A percentile compares a stretch with the other conserved stretches of the same genome.
Conservation (phyloP, 2,888 invertebrate genomes). For the Ptilodon capucinus region DNA sequence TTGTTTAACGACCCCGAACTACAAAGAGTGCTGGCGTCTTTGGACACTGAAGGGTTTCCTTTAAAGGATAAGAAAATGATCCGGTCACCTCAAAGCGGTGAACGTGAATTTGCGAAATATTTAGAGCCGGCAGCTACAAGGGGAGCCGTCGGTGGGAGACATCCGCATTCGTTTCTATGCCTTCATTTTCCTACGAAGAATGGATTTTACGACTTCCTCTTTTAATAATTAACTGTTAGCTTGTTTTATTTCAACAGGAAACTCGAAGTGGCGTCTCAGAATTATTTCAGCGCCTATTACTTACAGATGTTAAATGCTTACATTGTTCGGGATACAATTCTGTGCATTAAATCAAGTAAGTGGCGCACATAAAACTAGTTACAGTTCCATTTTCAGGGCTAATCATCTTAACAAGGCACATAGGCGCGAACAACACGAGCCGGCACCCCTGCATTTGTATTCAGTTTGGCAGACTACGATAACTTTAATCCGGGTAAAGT, state of each 20-base stretch:
- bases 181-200: slow-evolving; percentile 61
- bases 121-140: slow-evolving; percentile 47
- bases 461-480: slow-evolving; percentile 79
- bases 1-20: slow-evolving; percentile 57
- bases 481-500: slow-evolving; percentile 81
- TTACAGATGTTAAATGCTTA: not conserved
- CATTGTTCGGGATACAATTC: not conserved
- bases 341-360: slow-evolving; percentile 9
- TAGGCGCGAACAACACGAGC: slow-evolving; percentile 42
- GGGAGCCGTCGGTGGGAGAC: slow-evolving; percentile 50
- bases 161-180: slow-evolving; percentile 65
- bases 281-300: slow-evolving; percentile 6
- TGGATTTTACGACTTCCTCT: slow-evolving; percentile 66
- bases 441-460: slow-evolving; percentile 71
- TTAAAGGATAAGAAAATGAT: slow-evolving; percentile 52
- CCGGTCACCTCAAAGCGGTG: slow-evolving; percentile 50
- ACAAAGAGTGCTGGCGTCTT: slow-evolving; percentile 44
- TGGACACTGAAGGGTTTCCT: slow-evolving; percentile 29
- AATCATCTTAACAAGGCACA: slow-evolving; percentile 55
- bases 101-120: slow-evolving; percentile 61
- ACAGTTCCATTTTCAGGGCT: slow-evolving; percentile 31
- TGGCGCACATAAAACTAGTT: slow-evolving; percentile 10
- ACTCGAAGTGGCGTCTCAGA: slow-evolving; percentile 19
- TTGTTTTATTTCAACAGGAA: slow-evolving; percentile 38
- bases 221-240: slow-evolving; percentile 59